phyloP scores from a whole-genome alignment of 2,888 invertebrate genomes.

The Cyclophora punctaria region DNA sequence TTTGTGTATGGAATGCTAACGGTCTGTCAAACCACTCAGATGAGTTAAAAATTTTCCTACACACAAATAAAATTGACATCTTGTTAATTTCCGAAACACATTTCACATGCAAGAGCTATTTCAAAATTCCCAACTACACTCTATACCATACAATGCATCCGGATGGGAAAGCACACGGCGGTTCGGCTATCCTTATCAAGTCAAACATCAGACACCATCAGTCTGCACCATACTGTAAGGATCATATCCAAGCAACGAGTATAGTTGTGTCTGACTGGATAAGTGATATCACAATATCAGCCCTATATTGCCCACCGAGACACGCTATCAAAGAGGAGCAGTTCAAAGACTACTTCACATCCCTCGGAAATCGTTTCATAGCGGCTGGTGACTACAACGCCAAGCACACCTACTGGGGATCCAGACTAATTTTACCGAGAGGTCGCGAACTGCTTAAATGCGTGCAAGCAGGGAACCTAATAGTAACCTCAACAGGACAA shows the following conservation, averaged over 20 bases:
- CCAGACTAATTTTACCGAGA: constrained; percentile 11
- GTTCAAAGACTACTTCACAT: constrained; percentile 1
- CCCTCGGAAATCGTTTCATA: constrained; percentile 5
- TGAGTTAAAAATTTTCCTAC: too few relatives aligned
- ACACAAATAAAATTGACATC: constrained; percentile 6
- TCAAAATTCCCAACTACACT: too few relatives aligned
- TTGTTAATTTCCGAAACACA: constrained; percentile 12
- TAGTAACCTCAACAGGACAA: too few relatives aligned
- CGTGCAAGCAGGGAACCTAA: too few relatives aligned
- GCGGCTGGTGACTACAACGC: constrained; percentile 16
- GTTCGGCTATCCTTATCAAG: constrained; percentile 10
- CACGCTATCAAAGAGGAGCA: constrained; percentile 6
- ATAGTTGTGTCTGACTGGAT: constrained; percentile 3
- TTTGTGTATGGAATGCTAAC: too few relatives aligned
- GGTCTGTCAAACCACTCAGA: too few relatives aligned
- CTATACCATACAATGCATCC: constrained; percentile 7
- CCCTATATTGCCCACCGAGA: constrained; percentile 18
- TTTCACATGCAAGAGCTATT: neutral
- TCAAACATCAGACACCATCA: constrained; percentile 7
- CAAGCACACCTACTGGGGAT: constrained; percentile 16
- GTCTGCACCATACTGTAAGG: neutral
- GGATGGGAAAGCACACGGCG: constrained; percentile 13
- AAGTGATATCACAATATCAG: constrained; percentile 5
- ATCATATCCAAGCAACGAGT: constrained; percentile 14
- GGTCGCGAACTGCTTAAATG: too few relatives aligned